These are phyloP conservation scores for Rhincodon typus DNA, from an alignment of 2,797 vertebrate genomes.

Conservation along the genomic window DNA sequence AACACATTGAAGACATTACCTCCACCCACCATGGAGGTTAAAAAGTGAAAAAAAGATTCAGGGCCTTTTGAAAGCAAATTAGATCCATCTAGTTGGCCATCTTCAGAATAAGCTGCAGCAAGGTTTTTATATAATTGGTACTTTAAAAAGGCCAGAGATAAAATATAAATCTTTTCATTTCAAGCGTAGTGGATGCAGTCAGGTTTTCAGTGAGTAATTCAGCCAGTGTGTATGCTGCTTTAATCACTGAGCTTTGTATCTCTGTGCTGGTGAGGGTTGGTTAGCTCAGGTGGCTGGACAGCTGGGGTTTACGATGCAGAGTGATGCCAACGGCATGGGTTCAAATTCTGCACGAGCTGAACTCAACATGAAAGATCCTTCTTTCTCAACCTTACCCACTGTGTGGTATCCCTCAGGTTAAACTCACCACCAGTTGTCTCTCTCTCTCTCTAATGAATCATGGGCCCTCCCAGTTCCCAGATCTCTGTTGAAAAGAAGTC, in stretches of 20 bases:
- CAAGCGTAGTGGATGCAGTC: not conserved
- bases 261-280: not conserved
- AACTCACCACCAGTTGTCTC: too few relatives aligned
- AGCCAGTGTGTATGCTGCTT: not conserved
- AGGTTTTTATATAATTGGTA: not conserved
- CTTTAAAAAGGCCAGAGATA: not conserved
- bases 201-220: not conserved
- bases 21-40: not conserved
- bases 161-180: slow-evolving; percentile 16
- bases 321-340: too few relatives aligned
- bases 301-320: too few relatives aligned
- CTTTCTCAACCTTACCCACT: too few relatives aligned
- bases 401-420: too few relatives aligned
- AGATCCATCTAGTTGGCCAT: not conserved
- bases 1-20: not conserved
- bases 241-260: not conserved
- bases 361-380: too few relatives aligned
- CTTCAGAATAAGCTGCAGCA: not conserved
- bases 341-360: too few relatives aligned
- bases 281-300: too few relatives aligned
- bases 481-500: not conserved
- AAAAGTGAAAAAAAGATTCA: not conserved
- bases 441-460: too few relatives aligned
- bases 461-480: too few relatives aligned
- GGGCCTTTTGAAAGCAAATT: not conserved